phyloP scores from a whole-genome alignment of 2,113 vertebrate species.

The Anhinga rufa region DNA sequence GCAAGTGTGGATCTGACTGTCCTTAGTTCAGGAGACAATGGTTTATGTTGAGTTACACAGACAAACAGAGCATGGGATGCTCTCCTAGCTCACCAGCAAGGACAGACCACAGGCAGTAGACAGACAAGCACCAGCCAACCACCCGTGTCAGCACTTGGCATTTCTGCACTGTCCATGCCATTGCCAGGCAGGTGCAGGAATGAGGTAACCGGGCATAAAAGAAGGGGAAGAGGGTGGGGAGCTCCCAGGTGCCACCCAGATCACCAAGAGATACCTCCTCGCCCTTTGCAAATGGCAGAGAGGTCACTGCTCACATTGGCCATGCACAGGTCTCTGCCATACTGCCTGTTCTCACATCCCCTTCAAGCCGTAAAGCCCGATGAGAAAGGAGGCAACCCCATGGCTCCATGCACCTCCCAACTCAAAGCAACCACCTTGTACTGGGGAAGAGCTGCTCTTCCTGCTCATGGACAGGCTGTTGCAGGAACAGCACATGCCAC shows the following conservation, averaged over 20 bases:
- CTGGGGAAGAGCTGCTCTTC: not conserved
- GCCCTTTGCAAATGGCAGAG: not conserved
- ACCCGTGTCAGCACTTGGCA: not conserved
- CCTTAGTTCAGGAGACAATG: slow-evolving; percentile 23
- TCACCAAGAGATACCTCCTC: not conserved
- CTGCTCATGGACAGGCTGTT: not conserved
- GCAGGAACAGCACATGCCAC: not conserved
- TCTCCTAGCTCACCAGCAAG: not conserved
- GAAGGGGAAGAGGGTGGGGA: not conserved
- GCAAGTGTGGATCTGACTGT: not conserved
- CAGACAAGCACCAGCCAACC: not conserved
- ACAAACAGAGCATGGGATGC: not conserved
- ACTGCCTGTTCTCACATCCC: too few species aligned
- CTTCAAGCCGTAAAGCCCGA: not conserved
- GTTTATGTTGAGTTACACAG: not conserved
- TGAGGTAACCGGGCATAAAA: not conserved
- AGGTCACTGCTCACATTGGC: not conserved
- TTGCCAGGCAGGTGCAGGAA: not conserved
- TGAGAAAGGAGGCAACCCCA: not conserved
- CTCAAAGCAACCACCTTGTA: not conserved
- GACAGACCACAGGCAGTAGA: not conserved
- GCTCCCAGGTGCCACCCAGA: not conserved
- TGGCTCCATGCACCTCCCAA: not conserved
- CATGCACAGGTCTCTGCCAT: rapidly evolving
- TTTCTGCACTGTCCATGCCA: not conserved